Conservation (phyloP, 1,140 invertebrate species). For the Sitophilus oryzae region DNA sequence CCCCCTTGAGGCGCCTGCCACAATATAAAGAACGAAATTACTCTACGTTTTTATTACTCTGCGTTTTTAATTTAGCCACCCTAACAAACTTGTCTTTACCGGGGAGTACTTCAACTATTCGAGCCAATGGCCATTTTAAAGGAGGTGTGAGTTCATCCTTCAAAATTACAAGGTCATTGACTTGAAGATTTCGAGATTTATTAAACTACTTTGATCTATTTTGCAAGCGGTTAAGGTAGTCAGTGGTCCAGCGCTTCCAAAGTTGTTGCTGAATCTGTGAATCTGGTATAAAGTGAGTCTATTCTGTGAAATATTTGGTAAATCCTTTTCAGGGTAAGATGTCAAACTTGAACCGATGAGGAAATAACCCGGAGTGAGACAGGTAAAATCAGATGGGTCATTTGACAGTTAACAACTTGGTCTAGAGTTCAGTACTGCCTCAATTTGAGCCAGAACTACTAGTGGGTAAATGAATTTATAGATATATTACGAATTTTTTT, state of each 20-base stretch:
- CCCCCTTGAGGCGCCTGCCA: no score
- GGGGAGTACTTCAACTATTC: slow-evolving; percentile 17
- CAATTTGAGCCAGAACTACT: slow-evolving; percentile 30
- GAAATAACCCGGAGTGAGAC: slow-evolving; percentile 43
- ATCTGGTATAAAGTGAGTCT: no score
- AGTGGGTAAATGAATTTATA: no score
- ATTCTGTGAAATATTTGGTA: slow-evolving; percentile 13
- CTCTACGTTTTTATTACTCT: no score
- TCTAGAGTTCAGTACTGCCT: slow-evolving; percentile 37
- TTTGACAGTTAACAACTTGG: slow-evolving; percentile 34
- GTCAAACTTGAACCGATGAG: slow-evolving; percentile 37
- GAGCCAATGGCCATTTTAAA: slow-evolving; percentile 35
- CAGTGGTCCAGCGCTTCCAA: slow-evolving; percentile 30
- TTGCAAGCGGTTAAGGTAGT: slow-evolving; percentile 30
- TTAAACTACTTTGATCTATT: slow-evolving; percentile 26
- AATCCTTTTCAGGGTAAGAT: slow-evolving; percentile 23
- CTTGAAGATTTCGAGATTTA: slow-evolving; percentile 12
- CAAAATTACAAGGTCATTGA: slow-evolving; percentile 36
- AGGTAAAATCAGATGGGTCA: slow-evolving; percentile 29
- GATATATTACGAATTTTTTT: no score
- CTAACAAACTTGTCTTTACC: slow-evolving; percentile 4
- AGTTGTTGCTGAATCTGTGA: slow-evolving; percentile 31
- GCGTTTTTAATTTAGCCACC: slow-evolving; percentile 9
- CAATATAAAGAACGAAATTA: no score
- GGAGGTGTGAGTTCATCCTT: slow-evolving; percentile 40